Evolutionary conservation across 2,113 vertebrate species (phyloP), one percentile per base, ranked within the genome.

Genomic region (Ranitomeya variabilis): DNA sequence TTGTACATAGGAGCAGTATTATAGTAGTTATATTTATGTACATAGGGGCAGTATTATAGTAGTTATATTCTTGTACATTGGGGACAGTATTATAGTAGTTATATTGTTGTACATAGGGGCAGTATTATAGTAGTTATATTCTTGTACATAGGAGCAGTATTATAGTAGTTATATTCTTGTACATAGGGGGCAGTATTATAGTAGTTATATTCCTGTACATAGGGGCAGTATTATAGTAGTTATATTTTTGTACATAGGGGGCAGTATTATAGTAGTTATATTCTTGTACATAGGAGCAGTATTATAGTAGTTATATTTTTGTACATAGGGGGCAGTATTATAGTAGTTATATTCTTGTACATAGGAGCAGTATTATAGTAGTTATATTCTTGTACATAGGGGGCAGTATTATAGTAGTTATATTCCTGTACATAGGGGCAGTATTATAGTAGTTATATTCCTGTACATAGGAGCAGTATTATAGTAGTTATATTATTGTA

Each of bases 401-500:
- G 66, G 9, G 66, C 66, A 23, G 66, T 67, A 67, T 23, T 67
- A 67, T 66, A 66, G 62, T 66, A 66, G 18, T 66, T 66, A 66
- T 66, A 64, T 64, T 64, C 62, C 19, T 67, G 64, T 67, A 67
- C 64, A 67, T 67, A 67, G 64, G 64, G 11, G 21, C 21, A 67
- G 64, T 67, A 67, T 67, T 67, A 67, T 67, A 67, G 21, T n/a
- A 67, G 64, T 67, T 23, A 67, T 67, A 67, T 21, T 67, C 64
- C n/a, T 67, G 64, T 67, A 67, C 64, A 67, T 67, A 67, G 19
- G 64, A 2, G 21, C 64, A n/a, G 64, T 67, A 67, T 67, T 67
- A 67, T 67, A 67, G 64, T 67, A 67, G 64, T 67, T 67, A n/a
- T 67, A 67, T 67, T 67, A 19, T 23, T n/a, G 64, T 69, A 69